A percentile compares a stretch with the other conserved stretches of the same genome.
phyloP scores from a whole-genome alignment of 2,888 invertebrate genomes.

The Corythucha ciliata region DNA sequence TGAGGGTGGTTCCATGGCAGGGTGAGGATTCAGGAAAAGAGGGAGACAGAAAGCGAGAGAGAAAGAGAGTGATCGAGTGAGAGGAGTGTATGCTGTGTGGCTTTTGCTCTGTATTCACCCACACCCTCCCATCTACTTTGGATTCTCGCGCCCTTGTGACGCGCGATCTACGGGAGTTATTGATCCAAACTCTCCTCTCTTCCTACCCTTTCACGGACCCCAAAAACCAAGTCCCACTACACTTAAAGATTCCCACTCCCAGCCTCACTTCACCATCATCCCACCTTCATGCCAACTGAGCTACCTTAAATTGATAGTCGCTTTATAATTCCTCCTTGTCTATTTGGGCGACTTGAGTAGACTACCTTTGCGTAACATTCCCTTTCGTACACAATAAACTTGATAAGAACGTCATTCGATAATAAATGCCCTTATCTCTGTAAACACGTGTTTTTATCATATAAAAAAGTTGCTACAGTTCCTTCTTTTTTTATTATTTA shows the following conservation, averaged over 20 bases:
- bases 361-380: no score
- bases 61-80: conserved; percentile 11
- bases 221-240: conserved; percentile 26
- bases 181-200: conserved; percentile 19
- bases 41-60: conserved; percentile 7
- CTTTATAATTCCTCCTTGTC: no score
- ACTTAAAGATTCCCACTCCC: conserved; percentile 24
- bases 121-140: conserved; percentile 25
- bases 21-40: conserved; percentile 12
- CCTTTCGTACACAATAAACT: no score
- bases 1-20: neutral
- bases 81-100: conserved; percentile 30
- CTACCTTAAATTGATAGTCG: conserved; percentile 20
- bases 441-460: no score
- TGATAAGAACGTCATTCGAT: no score
- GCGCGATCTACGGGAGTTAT: conserved; percentile 28
- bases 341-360: no score
- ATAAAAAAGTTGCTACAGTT: no score
- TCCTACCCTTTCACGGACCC: conserved; percentile 16
- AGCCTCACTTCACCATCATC: conserved; percentile 10
- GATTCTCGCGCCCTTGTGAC: conserved; percentile 29
- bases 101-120: conserved; percentile 31
- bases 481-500: no score
- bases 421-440: no score
- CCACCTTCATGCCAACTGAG: conserved; percentile 4